Percentiles rank a stretch among this genome's conserved stretches.
Conservation (phyloP, 2,113 vertebrate genomes). For the Zosterops pallidus region DNA sequence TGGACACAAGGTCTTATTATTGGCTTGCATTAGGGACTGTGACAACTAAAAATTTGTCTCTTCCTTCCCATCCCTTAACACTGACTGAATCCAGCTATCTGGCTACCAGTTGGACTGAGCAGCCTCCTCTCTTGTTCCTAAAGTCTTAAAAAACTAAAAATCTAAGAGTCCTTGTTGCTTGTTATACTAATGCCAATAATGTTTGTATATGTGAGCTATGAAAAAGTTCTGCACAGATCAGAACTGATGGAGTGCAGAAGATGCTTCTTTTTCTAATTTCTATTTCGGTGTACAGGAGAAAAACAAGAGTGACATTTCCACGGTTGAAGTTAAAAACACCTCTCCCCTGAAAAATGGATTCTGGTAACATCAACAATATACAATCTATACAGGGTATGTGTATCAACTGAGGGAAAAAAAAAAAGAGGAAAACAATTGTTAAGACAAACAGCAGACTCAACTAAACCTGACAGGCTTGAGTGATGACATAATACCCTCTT, state of each 20-base stretch:
- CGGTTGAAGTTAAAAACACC: background rate
- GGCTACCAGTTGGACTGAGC: background rate
- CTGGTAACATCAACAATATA: conserved; percentile 19
- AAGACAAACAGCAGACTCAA: conserved; percentile 53
- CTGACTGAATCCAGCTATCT: background rate
- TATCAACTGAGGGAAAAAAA: conserved; percentile 9
- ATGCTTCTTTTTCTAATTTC: background rate
- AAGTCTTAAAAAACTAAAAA: background rate
- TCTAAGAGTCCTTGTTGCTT: background rate
- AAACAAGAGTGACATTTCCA: background rate
- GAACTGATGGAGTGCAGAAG: background rate
- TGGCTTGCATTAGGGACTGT: background rate
- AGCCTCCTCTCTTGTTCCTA: background rate
- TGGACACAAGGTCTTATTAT: background rate
- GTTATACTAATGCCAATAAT: background rate
- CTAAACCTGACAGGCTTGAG: conserved; percentile 71
- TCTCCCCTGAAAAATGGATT: background rate
- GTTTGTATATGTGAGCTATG: background rate
- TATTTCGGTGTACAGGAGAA: background rate
- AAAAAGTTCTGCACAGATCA: background rate
- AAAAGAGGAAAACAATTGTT: conserved; percentile 60
- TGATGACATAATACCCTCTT: conserved; percentile 73
- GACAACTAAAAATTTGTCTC: background rate
- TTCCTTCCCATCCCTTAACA: background rate
- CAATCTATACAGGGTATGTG: background rate